Conservation (phyloP, 2,113 vertebrate species). For the Crypturellus undulatus region DNA sequence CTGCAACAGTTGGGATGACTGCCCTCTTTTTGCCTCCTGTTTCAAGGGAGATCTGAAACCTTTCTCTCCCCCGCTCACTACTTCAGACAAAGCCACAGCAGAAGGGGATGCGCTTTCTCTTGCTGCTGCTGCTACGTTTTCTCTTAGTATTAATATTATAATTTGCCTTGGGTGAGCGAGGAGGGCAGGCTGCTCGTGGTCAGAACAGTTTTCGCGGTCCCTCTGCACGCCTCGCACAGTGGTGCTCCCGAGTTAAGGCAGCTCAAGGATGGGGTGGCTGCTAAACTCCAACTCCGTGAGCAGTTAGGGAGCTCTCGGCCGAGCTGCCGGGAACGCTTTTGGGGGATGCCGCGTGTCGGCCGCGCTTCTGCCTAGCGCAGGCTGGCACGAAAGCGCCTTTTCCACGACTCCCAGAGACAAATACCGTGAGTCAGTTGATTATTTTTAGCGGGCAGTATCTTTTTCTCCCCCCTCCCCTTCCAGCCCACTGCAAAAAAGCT, state of each 20-base stretch:
- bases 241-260: not conserved
- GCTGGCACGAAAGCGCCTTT: not conserved
- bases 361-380: not conserved
- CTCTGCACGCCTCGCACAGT: not conserved
- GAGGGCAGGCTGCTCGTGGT: not conserved
- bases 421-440: conserved; percentile 3
- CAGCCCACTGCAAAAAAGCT: not conserved
- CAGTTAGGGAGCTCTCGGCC: not conserved
- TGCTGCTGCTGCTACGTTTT: not conserved
- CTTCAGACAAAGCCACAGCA: not conserved
- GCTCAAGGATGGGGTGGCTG: not conserved
- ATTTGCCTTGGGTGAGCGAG: not conserved
- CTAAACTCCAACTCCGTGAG: conserved; percentile 45
- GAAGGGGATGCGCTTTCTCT: not conserved
- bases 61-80: not conserved
- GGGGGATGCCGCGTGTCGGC: not conserved
- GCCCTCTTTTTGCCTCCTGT: not conserved
- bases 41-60: not conserved
- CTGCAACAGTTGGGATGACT: conserved; percentile 72
- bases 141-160: not conserved
- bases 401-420: not conserved
- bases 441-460: conserved; percentile 21
- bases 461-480: not conserved
- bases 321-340: not conserved
- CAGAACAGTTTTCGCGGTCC: not conserved